A percentile compares a stretch with the other conserved stretches of the same genome.
Evolutionary conservation across 2,113 vertebrate species (phyloP).

Genomic region (Hylia prasina): DNA sequence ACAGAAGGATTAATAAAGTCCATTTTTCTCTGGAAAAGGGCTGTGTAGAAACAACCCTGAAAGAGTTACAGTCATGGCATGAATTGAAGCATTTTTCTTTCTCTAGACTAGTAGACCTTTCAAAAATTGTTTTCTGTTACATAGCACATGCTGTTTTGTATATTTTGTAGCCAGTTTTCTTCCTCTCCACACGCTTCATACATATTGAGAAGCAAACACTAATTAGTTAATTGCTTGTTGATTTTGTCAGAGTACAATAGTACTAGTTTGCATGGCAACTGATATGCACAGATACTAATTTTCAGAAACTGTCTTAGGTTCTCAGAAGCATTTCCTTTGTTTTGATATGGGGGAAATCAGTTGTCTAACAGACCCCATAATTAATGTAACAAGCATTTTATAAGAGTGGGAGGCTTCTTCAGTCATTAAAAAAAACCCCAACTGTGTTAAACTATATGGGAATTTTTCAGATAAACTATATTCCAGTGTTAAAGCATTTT

Average conservation of each 20-base stretch:
- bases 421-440: not conserved
- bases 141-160: not conserved
- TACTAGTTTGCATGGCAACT: not conserved
- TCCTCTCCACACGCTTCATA: not conserved
- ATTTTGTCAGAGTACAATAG: not conserved
- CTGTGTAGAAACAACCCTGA: not conserved
- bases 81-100: not conserved
- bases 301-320: not conserved
- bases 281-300: not conserved
- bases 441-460: not conserved
- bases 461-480: not conserved
- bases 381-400: slow-evolving; percentile 2
- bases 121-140: not conserved
- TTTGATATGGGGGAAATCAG: not conserved
- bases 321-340: not conserved
- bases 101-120: not conserved
- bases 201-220: not conserved
- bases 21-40: not conserved
- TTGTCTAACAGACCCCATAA: not conserved
- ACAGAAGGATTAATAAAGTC: not conserved
- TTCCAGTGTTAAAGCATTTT: not conserved
- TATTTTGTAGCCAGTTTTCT: not conserved
- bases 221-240: not conserved
- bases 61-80: not conserved
- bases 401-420: not conserved